Evolutionary conservation across 2,113 vertebrate genomes (phyloP).

Genomic region (Melanostigma gelatinosum): DNA sequence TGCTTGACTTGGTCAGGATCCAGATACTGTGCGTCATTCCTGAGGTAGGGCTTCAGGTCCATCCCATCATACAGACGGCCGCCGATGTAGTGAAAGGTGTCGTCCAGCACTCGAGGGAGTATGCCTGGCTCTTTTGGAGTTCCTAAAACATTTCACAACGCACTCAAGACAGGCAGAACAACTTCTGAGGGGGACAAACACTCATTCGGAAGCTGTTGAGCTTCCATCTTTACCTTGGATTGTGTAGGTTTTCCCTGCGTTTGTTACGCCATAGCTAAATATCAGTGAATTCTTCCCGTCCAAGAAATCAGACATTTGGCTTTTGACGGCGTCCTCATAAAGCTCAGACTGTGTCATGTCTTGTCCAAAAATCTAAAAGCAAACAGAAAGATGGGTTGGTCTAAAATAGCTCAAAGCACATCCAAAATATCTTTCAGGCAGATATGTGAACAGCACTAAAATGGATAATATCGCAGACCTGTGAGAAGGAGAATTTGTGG

Average conservation of each 20-base stretch:
- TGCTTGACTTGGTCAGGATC: constrained; percentile 84
- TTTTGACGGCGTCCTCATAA: constrained; percentile 86
- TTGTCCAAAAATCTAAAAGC: constrained; percentile 88
- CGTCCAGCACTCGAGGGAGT: constrained; percentile 86
- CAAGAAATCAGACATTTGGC: constrained; percentile 82
- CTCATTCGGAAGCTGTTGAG: neutral
- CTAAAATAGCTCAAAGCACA: neutral
- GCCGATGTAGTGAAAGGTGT: constrained; percentile 83
- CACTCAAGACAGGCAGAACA: neutral
- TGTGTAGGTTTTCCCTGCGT: constrained; percentile 92
- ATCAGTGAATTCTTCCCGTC: constrained; percentile 87
- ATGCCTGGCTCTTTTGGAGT: constrained; percentile 87
- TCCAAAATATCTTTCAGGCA: neutral
- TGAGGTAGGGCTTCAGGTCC: constrained; percentile 89
- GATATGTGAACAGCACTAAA: neutral
- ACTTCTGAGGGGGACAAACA: neutral
- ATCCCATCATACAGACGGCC: constrained; percentile 84
- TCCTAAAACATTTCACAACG: constrained; percentile 70
- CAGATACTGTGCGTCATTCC: constrained; percentile 82
- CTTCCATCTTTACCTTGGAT: constrained; percentile 85
- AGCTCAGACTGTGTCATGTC: constrained; percentile 85
- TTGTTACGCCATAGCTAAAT: constrained; percentile 92
- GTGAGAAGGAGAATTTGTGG: constrained; percentile 89
- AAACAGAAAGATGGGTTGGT: neutral
- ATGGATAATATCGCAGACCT: constrained; percentile 69